A percentile compares a stretch with the other conserved stretches of the same genome.
phyloP scores from a whole-genome alignment of 2,888 invertebrate species.

The Cistogaster globosa region DNA sequence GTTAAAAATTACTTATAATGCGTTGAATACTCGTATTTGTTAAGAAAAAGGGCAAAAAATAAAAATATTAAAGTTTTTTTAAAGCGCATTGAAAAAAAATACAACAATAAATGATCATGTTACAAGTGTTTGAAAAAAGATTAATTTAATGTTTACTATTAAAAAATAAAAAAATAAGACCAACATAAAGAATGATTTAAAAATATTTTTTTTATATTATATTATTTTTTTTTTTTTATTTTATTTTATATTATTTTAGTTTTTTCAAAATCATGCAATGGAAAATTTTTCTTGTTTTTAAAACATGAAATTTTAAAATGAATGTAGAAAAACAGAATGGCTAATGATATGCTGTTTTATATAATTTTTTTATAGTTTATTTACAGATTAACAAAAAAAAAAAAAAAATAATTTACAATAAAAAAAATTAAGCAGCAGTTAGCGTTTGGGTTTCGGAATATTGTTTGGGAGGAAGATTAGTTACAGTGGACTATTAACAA shows the following conservation, averaged over 20 bases:
- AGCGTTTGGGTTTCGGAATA: too few species aligned
- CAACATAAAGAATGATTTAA: not conserved
- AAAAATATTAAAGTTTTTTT: not conserved
- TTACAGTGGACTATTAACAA: too few species aligned
- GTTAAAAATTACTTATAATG: constrained; percentile 16
- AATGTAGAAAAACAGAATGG: not conserved
- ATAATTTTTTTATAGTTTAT: too few species aligned
- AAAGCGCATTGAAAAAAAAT: constrained; percentile 24
- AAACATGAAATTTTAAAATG: not conserved
- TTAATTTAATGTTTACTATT: not conserved
- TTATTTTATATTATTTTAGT: not conserved
- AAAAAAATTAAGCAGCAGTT: too few species aligned
- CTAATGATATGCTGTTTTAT: too few species aligned
- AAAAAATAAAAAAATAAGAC: not conserved
- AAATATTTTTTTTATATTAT: not conserved
- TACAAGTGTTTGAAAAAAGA: constrained; percentile 34
- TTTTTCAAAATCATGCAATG: constrained; percentile 35
- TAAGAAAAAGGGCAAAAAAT: constrained; percentile 2
- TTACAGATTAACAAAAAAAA: too few species aligned
- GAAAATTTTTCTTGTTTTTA: constrained; percentile 28
- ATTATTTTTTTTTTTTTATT: not conserved
- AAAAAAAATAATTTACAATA: too few species aligned
- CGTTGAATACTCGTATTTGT: constrained; percentile 7
- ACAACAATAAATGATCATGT: constrained; percentile 33
- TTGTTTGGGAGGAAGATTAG: too few species aligned